A percentile compares a stretch with the other conserved stretches of the same genome.
These are phyloP conservation scores for Beroe ovata DNA, from an alignment of 37 sponge, comb jelly and placozoan genomes.

Conservation along the genomic window DNA sequence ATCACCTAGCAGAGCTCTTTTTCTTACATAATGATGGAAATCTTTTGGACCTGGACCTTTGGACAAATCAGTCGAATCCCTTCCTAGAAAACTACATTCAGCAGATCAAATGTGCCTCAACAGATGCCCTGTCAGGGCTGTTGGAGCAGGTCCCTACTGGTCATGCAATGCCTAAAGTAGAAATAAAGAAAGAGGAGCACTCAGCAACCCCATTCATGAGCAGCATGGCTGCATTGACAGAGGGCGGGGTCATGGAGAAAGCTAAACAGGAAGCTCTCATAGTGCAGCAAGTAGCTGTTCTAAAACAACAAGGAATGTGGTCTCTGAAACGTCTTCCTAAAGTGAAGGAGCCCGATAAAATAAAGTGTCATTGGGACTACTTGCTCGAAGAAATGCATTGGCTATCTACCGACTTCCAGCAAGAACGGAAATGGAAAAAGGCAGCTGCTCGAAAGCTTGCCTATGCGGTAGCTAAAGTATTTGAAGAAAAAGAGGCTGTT, in stretches of 20 bases:
- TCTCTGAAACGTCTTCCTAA: conserved; percentile 89
- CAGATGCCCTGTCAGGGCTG: conserved; percentile 1
- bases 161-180: conserved; percentile 17
- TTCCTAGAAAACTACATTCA: conserved; percentile 77
- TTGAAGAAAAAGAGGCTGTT: conserved; percentile 75
- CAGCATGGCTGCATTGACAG: conserved; percentile 69
- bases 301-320: conserved; percentile 92
- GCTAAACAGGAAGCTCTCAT: conserved; percentile 90
- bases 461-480: conserved; percentile 70
- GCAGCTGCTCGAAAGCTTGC: conserved; percentile 81
- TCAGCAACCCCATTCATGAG: conserved; percentile 34
- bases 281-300: conserved; percentile 81
- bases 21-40: conserved; percentile 82
- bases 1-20: conserved; percentile 80
- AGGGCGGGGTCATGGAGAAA: conserved; percentile 88
- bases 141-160: conserved; percentile 60
- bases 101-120: conserved; percentile 66
- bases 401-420: conserved; percentile 92
- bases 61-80: conserved; percentile 83
- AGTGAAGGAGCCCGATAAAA: conserved; percentile 80
- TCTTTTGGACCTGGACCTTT: conserved; percentile 81
- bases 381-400: conserved; percentile 97
- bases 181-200: conserved; percentile 38
- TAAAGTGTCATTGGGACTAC: conserved; percentile 90
- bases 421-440: conserved; percentile 92